A percentile compares a stretch with the other conserved stretches of the same genome.
phyloP scores from a whole-genome alignment of 1,140 invertebrate genomes.

The Neoseiulus cucumeris region DNA sequence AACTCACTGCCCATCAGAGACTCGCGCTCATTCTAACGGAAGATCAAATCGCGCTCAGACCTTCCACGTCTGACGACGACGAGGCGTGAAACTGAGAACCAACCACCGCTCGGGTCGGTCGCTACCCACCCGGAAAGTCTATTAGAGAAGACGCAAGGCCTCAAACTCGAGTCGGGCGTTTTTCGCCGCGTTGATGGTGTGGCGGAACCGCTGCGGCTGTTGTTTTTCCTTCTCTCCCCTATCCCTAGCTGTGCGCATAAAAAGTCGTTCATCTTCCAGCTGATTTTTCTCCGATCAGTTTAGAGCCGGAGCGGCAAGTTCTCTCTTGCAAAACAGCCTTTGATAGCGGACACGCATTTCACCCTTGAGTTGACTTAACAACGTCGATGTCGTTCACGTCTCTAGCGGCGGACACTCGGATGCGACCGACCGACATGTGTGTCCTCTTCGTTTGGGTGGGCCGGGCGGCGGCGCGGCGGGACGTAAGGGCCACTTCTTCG shows the following conservation, averaged over 20 bases:
- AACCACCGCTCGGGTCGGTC: too few species aligned
- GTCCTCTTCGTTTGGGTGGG: neutral
- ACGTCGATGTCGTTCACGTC: neutral
- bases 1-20: too few species aligned
- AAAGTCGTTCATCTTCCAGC: neutral
- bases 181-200: too few species aligned
- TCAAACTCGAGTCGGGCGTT: too few species aligned
- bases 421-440: neutral
- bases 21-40: too few species aligned
- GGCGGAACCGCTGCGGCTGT: neutral
- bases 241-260: neutral
- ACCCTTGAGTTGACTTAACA: slow-evolving; percentile 11
- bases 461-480: neutral
- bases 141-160: too few species aligned
- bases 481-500: neutral
- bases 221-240: neutral
- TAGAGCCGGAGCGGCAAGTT: neutral
- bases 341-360: neutral
- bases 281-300: neutral
- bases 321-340: neutral
- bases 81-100: too few species aligned
- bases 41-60: too few species aligned
- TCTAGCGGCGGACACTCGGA: neutral
- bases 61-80: too few species aligned
- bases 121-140: too few species aligned